Base-by-base conservation (phyloP, 2,113 vertebrate species). In the Neodon shergylaensis region DNA sequence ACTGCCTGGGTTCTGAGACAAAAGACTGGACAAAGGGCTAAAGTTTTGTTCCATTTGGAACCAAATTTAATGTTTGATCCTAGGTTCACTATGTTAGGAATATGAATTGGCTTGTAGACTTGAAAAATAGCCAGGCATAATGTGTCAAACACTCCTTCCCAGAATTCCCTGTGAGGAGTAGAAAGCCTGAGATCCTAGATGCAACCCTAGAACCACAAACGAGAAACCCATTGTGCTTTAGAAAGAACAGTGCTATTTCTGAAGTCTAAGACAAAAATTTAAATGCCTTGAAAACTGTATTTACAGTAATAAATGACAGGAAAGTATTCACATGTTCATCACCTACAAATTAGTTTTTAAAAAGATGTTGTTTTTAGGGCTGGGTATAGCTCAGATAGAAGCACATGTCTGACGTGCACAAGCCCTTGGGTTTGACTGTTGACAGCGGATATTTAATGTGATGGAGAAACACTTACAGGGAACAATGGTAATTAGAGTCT, bases 11-110 rank as follows among this genome's bases (percentile, higher is more conserved):
- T 26, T 24, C 2, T 19, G 52, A 89, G 73, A 70, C 49, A 76
- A 85, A 93, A 61, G 2, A 83, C 2, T 76, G 58, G 92, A 70
- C 5, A 89, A 85, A 74, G 47, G 14, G 31, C 21, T 81, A 36
- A 47, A 17, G 49, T 81, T 95, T 89, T n/a, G 77, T 73, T 79
- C 42, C 44, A 3, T 44, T 36, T 36, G 39, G 2, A 97, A 93
- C 21, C 36, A 90, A 76, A 84, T 92, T 92, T 87, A 94, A 82
- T 36, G 82, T 86, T 44, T 77, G 82, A 72, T 63, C 52, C 86
- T 65, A 91, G 91, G 81, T 73, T 85, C 39, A 84, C 4, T 49
- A 68, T n/a, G 6, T 54, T 58, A 58, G 47, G 47, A 91, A 74
- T 21, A 88, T 58, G 73, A 72, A 54, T 26, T 66, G 26, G 61